These are phyloP conservation scores for Pogonognathellus flavescens DNA, from an alignment of 1,140 invertebrate species.

Conservation along the genomic window DNA sequence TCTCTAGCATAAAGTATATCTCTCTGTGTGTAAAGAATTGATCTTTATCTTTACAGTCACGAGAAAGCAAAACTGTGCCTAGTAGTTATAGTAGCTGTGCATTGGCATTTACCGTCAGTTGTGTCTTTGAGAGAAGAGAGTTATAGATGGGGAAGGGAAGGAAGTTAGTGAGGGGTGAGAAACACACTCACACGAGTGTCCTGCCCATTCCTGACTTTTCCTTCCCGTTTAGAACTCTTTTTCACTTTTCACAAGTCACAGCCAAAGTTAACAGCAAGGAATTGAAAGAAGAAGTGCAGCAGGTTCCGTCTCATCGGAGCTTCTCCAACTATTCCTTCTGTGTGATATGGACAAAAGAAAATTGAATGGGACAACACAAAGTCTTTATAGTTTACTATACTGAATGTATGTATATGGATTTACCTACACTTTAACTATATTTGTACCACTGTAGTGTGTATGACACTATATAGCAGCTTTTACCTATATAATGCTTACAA, in stretches of 20 bases:
- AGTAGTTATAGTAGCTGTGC: too few species aligned
- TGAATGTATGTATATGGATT: background rate
- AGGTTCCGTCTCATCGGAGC: too few species aligned
- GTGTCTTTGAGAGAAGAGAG: background rate
- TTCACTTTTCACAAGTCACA: background rate
- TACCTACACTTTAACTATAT: background rate
- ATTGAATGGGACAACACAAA: background rate
- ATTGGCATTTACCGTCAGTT: background rate
- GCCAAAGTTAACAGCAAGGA: background rate
- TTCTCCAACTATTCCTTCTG: too few species aligned
- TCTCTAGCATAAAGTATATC: too few species aligned
- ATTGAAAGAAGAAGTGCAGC: conserved; percentile 6
- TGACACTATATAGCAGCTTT: background rate
- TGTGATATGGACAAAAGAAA: too few species aligned
- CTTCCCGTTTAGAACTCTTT: background rate
- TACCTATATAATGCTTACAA: background rate
- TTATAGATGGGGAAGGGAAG: too few species aligned
- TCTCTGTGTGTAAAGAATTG: too few species aligned
- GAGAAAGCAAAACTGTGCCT: too few species aligned
- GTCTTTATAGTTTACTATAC: background rate
- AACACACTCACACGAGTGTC: background rate
- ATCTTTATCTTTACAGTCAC: too few species aligned
- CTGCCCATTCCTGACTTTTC: background rate
- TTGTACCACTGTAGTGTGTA: too few species aligned
- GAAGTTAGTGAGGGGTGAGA: background rate